A percentile compares a stretch with the other conserved stretches of the same genome.
These are phyloP conservation scores for Picus viridis DNA, from an alignment of 2,797 vertebrate genomes.

Conservation along the genomic window DNA sequence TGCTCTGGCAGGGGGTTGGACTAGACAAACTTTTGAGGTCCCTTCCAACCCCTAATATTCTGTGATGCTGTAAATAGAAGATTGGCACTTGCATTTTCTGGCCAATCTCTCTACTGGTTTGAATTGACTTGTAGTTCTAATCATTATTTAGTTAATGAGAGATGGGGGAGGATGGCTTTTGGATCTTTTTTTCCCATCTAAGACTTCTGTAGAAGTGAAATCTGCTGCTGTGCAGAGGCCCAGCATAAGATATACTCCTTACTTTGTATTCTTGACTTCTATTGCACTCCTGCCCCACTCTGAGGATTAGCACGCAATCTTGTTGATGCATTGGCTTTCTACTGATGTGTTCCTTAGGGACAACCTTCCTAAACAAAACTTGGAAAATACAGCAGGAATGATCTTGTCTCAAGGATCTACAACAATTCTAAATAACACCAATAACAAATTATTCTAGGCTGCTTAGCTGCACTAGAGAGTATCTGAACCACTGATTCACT, in stretches of 20 bases:
- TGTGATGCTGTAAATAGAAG: neutral
- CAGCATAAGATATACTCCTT: neutral
- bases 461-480: neutral
- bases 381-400: neutral
- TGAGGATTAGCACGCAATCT: neutral
- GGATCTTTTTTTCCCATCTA: neutral
- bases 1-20: too few species aligned
- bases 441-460: neutral
- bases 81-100: neutral
- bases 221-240: neutral
- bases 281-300: neutral
- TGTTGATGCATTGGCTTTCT: neutral
- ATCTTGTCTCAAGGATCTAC: neutral
- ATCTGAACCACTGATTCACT: constrained; percentile 15
- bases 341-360: neutral
- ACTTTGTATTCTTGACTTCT: neutral
- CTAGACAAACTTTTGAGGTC: too few species aligned
- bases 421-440: neutral
- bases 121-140: neutral
- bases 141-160: neutral
- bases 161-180: neutral
- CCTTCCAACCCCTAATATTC: too few species aligned
- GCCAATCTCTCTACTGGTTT: neutral
- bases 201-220: neutral
- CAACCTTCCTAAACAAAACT: neutral